A percentile compares a stretch with the other conserved stretches of the same genome.
These are phyloP conservation scores for Artemisiospiza belli DNA, from an alignment of 2,113 vertebrate species.

Conservation along the genomic window DNA sequence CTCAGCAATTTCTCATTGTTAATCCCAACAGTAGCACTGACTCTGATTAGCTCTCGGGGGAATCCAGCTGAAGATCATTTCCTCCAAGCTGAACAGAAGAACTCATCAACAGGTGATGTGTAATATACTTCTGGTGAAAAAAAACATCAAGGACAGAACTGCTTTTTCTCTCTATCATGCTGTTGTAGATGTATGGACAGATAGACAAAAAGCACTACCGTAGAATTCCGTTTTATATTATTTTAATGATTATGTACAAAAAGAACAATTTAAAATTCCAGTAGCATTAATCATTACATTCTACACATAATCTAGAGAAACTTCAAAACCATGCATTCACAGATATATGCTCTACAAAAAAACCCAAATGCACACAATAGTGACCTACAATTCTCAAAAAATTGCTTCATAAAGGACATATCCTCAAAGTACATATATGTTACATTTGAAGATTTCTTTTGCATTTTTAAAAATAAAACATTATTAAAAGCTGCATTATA, in stretches of 20 bases:
- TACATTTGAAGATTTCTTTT: background rate
- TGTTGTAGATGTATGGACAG: background rate
- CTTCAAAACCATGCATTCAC: background rate
- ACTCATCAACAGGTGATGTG: background rate
- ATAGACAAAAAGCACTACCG: background rate
- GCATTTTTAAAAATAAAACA: background rate
- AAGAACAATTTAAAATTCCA: background rate
- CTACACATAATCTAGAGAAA: background rate
- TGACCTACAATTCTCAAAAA: fast-evolving
- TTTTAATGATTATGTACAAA: background rate
- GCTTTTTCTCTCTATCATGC: background rate
- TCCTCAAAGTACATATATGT: background rate
- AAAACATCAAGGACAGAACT: background rate
- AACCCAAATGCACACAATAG: fast-evolving
- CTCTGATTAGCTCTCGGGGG: slow-evolving; percentile 44
- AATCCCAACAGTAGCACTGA: background rate
- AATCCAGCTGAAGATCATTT: background rate
- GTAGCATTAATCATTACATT: background rate
- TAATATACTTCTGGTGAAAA: background rate
- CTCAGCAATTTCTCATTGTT: background rate
- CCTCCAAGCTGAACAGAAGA: background rate
- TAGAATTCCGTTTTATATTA: background rate
- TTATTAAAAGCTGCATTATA: background rate
- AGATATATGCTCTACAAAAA: background rate
- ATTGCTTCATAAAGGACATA: background rate